These are phyloP conservation scores for Pseudochirops cupreus DNA, from an alignment of 2,797 vertebrate species.

Conservation along the genomic window DNA sequence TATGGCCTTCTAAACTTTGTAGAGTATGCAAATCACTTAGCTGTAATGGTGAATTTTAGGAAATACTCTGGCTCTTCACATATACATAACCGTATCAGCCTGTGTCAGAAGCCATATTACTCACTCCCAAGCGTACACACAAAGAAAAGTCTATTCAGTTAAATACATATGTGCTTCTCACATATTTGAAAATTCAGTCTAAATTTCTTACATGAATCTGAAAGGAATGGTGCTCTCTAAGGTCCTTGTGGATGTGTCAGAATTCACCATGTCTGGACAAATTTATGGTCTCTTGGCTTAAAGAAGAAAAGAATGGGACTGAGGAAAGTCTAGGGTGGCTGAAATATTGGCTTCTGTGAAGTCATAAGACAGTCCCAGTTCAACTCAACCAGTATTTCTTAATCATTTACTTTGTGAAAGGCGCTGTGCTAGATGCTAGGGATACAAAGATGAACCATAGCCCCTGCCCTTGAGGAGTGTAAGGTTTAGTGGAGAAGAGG, in stretches of 20 bases:
- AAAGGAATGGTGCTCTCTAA: slow-evolving; percentile 44
- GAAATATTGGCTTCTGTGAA: slow-evolving; percentile 45
- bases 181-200: slow-evolving; percentile 31
- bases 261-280: slow-evolving; percentile 36
- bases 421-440: background rate
- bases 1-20: background rate
- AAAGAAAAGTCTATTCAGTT: background rate
- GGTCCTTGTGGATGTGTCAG: slow-evolving; percentile 29
- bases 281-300: slow-evolving; percentile 35
- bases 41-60: background rate
- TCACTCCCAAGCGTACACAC: background rate
- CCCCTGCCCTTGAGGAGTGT: background rate
- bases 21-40: background rate
- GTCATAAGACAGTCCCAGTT: slow-evolving; percentile 20
- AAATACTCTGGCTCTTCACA: background rate
- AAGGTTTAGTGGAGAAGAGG: background rate
- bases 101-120: background rate
- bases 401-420: background rate
- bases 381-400: background rate
- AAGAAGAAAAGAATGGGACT: slow-evolving; percentile 55
- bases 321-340: slow-evolving; percentile 53
- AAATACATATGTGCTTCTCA: background rate
- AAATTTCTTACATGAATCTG: slow-evolving; percentile 30
- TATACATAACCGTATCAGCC: background rate
- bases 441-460: background rate